Evolutionary conservation across 2,113 vertebrate species (phyloP), one percentile per base, ranked within the genome.

Genomic region (Halcyon senegalensis): DNA sequence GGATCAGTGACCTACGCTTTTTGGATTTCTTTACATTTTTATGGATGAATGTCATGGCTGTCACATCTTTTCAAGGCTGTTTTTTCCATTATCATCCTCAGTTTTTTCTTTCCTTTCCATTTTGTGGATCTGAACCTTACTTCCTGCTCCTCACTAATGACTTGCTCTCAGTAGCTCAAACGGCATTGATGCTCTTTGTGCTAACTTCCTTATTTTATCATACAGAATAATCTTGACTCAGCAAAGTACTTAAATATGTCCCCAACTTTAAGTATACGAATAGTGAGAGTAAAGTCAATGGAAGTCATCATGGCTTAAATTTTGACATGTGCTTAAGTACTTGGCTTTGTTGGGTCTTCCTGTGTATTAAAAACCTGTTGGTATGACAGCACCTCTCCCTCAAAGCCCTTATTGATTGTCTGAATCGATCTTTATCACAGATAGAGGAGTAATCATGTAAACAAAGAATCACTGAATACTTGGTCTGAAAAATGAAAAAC

Each of bases 11-110:
- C 93, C 83, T 95, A 77, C 2, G 3, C 53, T 89, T 90, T 96
- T 93, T 82, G 74, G 58, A 93, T 92, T 92, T 87, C 91, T 94
- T 94, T 94, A 85, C 68, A 83, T 94, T 91, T 94, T 92, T 86
- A 92, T 89, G 90, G 86, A 96, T 97, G 89, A 94, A 85, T 91
- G 74, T 94, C 93, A 88, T 72, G 77, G 13, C 68, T 95, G 74
- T 93, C 84, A 68, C 4, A 2, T 90, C 89, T 87, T 94, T 95
- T 93, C 58, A 95, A 59, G 70, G 56, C 43, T 73, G 56, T 14
- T 88, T 92, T 89, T 89, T 64, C 83, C 37, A 62, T 84, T 95
- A 55, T 80, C 35, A 39, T 48, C 35, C 31, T 87, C 33, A 37
- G 13, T 3, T 21, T 82, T 84, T 37, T 31, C 5, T 72, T 84